Evolutionary conservation across 92 coral and sea anemone genomes (phyloP).

Genomic region (Heteractis magnifica): DNA sequence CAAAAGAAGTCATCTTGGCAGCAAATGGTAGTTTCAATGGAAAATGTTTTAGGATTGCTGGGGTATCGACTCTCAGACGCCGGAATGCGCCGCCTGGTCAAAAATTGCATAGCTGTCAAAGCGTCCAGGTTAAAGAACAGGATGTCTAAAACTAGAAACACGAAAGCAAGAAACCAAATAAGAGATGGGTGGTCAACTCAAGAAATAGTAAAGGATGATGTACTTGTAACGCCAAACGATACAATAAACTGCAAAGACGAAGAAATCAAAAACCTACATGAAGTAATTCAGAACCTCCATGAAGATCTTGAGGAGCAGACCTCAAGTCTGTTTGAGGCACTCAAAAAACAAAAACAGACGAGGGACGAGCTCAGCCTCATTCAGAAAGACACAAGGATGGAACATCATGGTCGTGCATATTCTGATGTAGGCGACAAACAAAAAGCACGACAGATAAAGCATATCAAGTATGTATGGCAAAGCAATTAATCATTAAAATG

Average conservation of each 20-base stretch:
- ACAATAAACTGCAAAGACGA: not conserved
- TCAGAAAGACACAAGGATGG: not conserved
- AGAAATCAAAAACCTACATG: not conserved
- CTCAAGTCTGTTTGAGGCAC: not conserved
- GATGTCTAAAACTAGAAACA: too few species aligned
- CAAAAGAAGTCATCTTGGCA: not conserved
- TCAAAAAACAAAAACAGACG: not conserved
- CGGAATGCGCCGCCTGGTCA: too few species aligned
- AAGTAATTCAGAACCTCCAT: not conserved
- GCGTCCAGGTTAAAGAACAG: too few species aligned
- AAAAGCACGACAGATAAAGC: too few species aligned
- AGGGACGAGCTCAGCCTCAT: not conserved
- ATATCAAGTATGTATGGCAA: not conserved
- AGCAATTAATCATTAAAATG: not conserved
- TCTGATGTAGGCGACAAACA: too few species aligned
- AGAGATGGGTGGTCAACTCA: not conserved
- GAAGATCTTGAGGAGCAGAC: not conserved
- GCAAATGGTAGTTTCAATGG: not conserved
- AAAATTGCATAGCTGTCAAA: too few species aligned
- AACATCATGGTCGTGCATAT: too few species aligned
- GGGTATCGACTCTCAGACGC: too few species aligned
- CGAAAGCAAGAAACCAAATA: too few species aligned
- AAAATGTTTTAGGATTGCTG: too few species aligned
- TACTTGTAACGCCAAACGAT: not conserved
- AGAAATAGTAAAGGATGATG: not conserved